Conservation (phyloP, 2,797 vertebrate genomes). For the Accipiter badius region DNA sequence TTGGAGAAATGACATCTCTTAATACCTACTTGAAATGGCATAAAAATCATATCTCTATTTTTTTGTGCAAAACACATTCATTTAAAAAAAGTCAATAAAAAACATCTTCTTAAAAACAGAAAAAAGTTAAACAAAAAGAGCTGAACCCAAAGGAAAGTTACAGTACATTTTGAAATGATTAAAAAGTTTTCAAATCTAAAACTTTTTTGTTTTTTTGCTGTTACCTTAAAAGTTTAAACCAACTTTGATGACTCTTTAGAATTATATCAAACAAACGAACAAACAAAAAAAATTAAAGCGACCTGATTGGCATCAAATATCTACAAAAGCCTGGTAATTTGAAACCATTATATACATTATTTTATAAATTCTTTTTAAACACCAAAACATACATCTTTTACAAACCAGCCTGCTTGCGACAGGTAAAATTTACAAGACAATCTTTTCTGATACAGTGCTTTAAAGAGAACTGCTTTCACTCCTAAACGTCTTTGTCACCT, state of each 20-base stretch:
- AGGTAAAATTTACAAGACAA: slow-evolving; percentile 81
- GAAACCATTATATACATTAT: slow-evolving; percentile 92
- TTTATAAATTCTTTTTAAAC: slow-evolving; percentile 85
- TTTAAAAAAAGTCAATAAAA: slow-evolving; percentile 62
- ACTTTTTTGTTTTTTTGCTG: neutral
- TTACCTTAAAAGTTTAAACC: slow-evolving; percentile 63
- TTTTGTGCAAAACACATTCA: slow-evolving; percentile 66
- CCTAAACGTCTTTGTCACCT: slow-evolving; percentile 68
- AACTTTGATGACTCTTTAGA: slow-evolving; percentile 54
- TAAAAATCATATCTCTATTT: slow-evolving; percentile 46
- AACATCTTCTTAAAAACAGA: slow-evolving; percentile 61
- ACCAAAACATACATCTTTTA: slow-evolving; percentile 88
- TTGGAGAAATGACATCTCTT: slow-evolving; percentile 36
- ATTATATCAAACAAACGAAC: slow-evolving; percentile 65
- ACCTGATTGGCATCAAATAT: slow-evolving; percentile 84
- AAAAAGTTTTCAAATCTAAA: slow-evolving; percentile 65
- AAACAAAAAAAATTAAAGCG: slow-evolving; percentile 70
- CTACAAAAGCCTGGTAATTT: slow-evolving; percentile 88
- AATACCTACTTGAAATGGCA: slow-evolving; percentile 57
- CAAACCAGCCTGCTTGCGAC: slow-evolving; percentile 80
- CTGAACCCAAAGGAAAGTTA: slow-evolving; percentile 62
- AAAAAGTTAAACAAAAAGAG: slow-evolving; percentile 67
- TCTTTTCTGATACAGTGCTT: slow-evolving; percentile 78
- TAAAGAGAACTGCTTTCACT: slow-evolving; percentile 72
- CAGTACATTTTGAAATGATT: slow-evolving; percentile 68